phyloP scores from a whole-genome alignment of 2,797 vertebrate species.

The Carduelis carduelis region DNA sequence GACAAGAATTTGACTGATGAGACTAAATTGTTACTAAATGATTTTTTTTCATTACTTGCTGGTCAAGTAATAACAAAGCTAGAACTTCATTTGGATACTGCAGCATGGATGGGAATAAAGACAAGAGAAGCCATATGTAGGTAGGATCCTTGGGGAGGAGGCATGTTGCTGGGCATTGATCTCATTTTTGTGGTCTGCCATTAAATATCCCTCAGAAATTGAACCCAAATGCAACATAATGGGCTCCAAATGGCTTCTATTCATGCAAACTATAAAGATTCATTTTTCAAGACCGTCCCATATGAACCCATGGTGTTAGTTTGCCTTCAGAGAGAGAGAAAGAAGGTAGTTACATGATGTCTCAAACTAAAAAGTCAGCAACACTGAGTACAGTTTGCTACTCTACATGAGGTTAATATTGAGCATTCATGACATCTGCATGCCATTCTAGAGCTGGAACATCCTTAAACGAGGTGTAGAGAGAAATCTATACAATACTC shows the following conservation, averaged over 20 bases:
- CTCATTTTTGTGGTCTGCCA: neutral
- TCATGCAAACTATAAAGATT: neutral
- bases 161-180: neutral
- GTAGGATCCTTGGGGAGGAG: neutral
- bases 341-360: neutral
- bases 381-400: neutral
- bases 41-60: neutral
- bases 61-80: neutral
- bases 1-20: neutral
- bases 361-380: neutral
- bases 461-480: neutral
- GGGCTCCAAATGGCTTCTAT: neutral
- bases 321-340: neutral
- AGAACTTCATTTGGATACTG: neutral
- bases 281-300: neutral
- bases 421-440: neutral
- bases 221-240: neutral
- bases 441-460: neutral
- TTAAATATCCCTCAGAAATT: neutral
- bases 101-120: neutral
- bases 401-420: neutral
- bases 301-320: neutral
- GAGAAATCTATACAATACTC: neutral
- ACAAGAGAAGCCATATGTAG: neutral
- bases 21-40: neutral